These are phyloP conservation scores for Pituophis catenifer DNA, from an alignment of 2,113 vertebrate species.

Conservation along the genomic window DNA sequence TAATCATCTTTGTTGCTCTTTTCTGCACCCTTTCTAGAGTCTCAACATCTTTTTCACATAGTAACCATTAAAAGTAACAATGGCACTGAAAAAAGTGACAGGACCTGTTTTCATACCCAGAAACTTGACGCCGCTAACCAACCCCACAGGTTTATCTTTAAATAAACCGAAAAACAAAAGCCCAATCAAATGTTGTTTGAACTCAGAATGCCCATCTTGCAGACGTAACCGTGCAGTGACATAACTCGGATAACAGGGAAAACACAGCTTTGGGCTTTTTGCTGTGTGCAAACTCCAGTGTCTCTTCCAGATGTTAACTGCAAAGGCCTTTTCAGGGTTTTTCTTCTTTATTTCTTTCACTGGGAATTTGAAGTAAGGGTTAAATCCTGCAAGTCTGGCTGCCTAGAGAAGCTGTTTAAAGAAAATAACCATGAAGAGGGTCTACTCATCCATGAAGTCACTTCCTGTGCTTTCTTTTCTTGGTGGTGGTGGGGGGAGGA, in stretches of 20 bases:
- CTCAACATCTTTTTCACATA: no score
- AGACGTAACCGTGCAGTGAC: not conserved
- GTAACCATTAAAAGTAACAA: no score
- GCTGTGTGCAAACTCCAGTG: not conserved
- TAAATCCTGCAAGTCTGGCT: not conserved
- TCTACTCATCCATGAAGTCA: not conserved
- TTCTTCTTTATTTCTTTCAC: not conserved
- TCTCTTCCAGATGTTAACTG: not conserved
- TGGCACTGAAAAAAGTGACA: no score
- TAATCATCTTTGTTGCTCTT: no score
- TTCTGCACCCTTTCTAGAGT: no score
- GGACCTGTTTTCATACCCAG: no score
- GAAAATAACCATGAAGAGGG: not conserved
- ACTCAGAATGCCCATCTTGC: not conserved
- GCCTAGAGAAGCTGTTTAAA: not conserved
- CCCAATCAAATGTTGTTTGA: not conserved
- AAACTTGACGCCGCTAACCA: no score
- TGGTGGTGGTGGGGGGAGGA: not conserved
- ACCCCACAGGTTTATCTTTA: not conserved
- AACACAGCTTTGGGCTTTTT: not conserved
- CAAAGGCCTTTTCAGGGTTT: not conserved
- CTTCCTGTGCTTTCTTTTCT: not conserved
- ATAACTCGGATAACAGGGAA: not conserved
- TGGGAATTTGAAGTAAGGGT: not conserved
- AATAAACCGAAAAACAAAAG: not conserved